phyloP scores from a whole-genome alignment of 2,888 invertebrate species.

The Herminia tarsipennalis region DNA sequence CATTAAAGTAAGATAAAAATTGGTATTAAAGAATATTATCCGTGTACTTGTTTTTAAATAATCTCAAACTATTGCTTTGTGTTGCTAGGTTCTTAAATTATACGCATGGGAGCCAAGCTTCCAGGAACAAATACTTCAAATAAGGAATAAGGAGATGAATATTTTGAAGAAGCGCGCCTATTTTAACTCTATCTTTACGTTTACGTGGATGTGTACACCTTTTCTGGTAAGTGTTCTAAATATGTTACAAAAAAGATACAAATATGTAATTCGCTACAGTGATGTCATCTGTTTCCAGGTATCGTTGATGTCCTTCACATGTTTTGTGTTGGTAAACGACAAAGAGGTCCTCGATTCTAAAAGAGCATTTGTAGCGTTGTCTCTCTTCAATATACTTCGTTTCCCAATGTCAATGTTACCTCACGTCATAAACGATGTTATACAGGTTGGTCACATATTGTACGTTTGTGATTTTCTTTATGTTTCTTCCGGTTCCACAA shows the following conservation, averaged over 20 bases:
- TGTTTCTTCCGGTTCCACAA: neutral
- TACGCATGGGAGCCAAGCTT: conserved; percentile 96
- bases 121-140: conserved; percentile 91
- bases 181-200: conserved; percentile 91
- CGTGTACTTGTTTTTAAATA: neutral
- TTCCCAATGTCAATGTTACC: conserved; percentile 98
- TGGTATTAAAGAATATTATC: neutral
- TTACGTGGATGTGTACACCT: conserved; percentile 95
- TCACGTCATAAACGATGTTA: conserved; percentile 96
- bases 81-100: conserved; percentile 87
- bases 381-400: conserved; percentile 98
- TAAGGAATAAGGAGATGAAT: conserved; percentile 92
- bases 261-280: neutral
- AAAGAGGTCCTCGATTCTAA: conserved; percentile 93
- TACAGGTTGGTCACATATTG: conserved; percentile 90
- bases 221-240: conserved; percentile 89
- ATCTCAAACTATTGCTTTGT: neutral
- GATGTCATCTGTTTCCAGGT: conserved; percentile 79
- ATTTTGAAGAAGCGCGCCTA: conserved; percentile 92
- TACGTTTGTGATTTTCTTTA: conserved; percentile 13
- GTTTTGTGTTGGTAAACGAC: conserved; percentile 94
- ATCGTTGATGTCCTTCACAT: conserved; percentile 94
- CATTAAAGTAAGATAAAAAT: conserved; percentile 87
- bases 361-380: conserved; percentile 97
- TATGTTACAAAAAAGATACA: too few relatives aligned